These are phyloP conservation scores for Acronicta leporina DNA, from an alignment of 2,888 invertebrate genomes.

Conservation along the genomic window DNA sequence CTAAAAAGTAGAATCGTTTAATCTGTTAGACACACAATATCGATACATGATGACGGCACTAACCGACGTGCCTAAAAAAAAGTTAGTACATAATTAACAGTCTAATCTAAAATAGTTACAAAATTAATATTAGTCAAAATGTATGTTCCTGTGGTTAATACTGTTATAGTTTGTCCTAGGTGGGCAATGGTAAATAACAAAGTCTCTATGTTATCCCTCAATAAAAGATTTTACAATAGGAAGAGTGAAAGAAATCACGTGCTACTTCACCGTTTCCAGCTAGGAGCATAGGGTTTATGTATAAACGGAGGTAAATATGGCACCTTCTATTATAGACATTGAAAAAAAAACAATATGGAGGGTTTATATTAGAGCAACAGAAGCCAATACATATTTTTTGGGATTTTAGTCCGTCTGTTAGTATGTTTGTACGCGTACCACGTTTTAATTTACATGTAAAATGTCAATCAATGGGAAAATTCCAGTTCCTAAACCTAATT, in stretches of 20 bases:
- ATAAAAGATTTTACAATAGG: too few relatives aligned
- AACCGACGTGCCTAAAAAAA: conserved; percentile 24
- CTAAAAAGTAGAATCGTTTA: conserved; percentile 39
- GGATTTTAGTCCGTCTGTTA: too few relatives aligned
- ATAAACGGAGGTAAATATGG: conserved; percentile 21
- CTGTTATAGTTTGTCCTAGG: conserved; percentile 17
- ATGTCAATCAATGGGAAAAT: not conserved
- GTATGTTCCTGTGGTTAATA: conserved; percentile 33
- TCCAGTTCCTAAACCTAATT: not conserved
- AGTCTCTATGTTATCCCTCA: too few relatives aligned
- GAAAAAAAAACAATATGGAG: conserved; percentile 22
- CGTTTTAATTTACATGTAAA: not conserved
- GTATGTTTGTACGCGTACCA: too few relatives aligned
- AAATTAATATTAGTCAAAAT: conserved; percentile 29
- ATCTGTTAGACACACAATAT: conserved; percentile 41
- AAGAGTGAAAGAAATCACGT: too few relatives aligned
- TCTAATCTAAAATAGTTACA: conserved; percentile 11
- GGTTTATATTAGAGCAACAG: too few relatives aligned
- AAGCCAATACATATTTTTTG: too few relatives aligned
- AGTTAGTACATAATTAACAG: conserved; percentile 37
- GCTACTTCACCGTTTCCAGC: too few relatives aligned
- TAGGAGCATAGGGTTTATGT: too few relatives aligned
- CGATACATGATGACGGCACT: conserved; percentile 36
- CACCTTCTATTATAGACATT: conserved; percentile 10
- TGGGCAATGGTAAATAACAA: too few relatives aligned